Evolutionary conservation across 1,140 invertebrate genomes (phyloP).

Genomic region (Andrena cerasifolii): DNA sequence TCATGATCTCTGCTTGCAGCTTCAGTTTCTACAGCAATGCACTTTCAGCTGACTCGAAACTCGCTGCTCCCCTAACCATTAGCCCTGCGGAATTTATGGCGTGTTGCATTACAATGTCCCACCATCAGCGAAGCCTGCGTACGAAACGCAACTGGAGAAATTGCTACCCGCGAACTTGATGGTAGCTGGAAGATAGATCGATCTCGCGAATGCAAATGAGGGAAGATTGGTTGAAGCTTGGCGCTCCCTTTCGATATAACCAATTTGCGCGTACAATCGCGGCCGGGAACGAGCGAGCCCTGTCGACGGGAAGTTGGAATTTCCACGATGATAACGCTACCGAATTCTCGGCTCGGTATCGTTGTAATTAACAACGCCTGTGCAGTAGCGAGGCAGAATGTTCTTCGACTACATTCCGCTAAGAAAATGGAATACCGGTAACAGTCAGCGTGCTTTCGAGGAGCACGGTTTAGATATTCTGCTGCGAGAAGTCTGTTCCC

Average conservation of each 20-base stretch:
- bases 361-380: conserved; percentile 22
- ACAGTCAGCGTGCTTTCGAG: neutral
- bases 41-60: no score
- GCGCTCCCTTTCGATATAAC: neutral
- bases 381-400: neutral
- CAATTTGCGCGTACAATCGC: neutral
- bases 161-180: neutral
- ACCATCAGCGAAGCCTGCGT: conserved; percentile 3
- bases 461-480: neutral
- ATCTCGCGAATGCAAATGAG: conserved; percentile 23
- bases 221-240: neutral
- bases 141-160: neutral
- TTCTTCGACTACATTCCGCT: neutral
- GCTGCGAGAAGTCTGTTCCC: no score
- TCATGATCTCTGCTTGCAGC: no score
- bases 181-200: conserved; percentile 7
- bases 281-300: neutral
- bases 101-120: no score
- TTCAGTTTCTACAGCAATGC: no score
- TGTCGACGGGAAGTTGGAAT: neutral
- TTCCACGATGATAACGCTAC: neutral
- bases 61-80: no score
- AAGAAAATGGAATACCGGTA: neutral
- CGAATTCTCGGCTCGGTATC: conserved; percentile 8
- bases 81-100: no score